Evolutionary conservation across 2,113 vertebrate species (phyloP).

Genomic region (Heloderma charlesbogerti): DNA sequence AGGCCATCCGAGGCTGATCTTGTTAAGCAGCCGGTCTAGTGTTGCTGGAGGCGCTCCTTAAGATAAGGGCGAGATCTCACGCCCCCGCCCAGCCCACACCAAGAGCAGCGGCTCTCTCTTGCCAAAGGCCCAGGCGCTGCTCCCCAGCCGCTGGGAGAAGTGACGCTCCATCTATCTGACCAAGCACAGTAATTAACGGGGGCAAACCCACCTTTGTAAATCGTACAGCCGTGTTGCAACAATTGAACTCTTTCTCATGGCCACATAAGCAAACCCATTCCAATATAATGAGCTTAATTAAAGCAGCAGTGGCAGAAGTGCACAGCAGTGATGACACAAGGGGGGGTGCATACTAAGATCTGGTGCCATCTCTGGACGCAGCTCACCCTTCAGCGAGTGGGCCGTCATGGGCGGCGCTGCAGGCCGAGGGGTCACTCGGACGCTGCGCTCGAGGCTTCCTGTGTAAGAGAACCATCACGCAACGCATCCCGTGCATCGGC

Average conservation of each 20-base stretch:
- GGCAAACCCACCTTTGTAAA: not conserved
- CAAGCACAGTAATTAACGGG: not conserved
- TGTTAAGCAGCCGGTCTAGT: too few species aligned
- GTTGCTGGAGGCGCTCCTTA: too few species aligned
- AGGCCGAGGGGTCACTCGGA: too few species aligned
- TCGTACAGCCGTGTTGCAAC: not conserved
- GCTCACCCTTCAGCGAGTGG: not conserved
- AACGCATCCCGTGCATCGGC: not conserved
- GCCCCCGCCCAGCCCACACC: not conserved
- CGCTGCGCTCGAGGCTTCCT: not conserved
- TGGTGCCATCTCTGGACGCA: not conserved
- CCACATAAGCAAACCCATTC: not conserved
- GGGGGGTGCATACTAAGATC: not conserved
- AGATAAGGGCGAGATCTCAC: too few species aligned
- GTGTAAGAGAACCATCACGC: not conserved
- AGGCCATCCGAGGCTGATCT: too few species aligned
- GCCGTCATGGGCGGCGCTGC: not conserved
- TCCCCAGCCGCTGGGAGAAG: not conserved
- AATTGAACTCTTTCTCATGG: not conserved
- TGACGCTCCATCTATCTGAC: not conserved
- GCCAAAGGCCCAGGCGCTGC: not conserved
- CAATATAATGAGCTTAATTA: not conserved
- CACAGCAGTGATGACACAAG: not conserved
- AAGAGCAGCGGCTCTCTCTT: not conserved
- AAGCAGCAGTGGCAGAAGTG: not conserved